Conservation (phyloP, 2,113 vertebrate genomes). For the Tachuris rubrigastra region DNA sequence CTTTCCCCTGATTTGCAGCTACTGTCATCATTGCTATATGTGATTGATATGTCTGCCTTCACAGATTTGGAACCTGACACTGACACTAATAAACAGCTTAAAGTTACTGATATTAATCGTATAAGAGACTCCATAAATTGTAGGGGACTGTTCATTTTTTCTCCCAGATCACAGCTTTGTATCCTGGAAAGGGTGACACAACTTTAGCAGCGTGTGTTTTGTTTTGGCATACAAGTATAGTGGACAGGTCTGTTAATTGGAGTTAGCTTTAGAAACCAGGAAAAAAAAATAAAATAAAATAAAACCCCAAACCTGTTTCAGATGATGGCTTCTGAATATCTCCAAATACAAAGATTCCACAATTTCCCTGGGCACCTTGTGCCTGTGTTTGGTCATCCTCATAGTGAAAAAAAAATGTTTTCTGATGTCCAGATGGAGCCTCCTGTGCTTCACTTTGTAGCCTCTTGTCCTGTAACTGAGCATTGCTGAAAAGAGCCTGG, state of each 20-base stretch:
- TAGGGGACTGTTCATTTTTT: not conserved
- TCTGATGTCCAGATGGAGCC: not conserved
- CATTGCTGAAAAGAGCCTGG: not conserved
- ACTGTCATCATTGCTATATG: constrained; percentile 48
- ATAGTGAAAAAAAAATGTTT: not conserved
- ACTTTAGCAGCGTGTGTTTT: not conserved
- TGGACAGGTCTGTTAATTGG: not conserved
- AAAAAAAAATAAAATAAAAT: not conserved
- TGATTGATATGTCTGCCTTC: constrained; percentile 66
- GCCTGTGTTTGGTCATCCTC: not conserved
- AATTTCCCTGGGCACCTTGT: not conserved
- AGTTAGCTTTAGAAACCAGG: not conserved
- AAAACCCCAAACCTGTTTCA: not conserved
- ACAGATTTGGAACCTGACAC: constrained; percentile 53
- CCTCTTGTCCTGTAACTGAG: not conserved
- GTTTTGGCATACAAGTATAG: not conserved
- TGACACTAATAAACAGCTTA: constrained; percentile 66
- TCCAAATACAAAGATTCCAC: not conserved
- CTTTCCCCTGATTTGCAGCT: constrained; percentile 59
- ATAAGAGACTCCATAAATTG: not conserved
- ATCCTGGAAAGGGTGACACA: not conserved
- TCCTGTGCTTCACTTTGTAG: not conserved
- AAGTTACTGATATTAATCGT: constrained; percentile 51
- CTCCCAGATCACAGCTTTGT: not conserved
- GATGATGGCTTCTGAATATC: not conserved